Conservation (phyloP, 2,797 vertebrate genomes). For the Neomorphus geoffroyi region DNA sequence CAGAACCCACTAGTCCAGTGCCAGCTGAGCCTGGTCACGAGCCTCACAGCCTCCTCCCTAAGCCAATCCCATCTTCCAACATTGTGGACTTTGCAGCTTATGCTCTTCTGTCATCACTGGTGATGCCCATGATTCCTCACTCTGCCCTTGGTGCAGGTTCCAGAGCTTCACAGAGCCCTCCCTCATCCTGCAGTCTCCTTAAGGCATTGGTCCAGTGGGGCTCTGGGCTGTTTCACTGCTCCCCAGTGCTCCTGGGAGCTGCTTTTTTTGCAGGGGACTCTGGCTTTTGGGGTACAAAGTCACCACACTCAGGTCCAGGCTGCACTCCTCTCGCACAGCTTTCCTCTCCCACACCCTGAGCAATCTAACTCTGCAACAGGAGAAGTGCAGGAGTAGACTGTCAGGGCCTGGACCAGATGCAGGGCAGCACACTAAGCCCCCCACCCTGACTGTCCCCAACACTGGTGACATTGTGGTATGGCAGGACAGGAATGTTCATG, state of each 20-base stretch:
- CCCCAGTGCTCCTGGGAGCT: background rate
- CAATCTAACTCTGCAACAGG: background rate
- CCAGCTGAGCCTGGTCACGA: background rate
- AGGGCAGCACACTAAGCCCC: background rate
- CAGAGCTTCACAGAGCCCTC: background rate
- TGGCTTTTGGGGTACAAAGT: background rate
- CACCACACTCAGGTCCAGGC: background rate
- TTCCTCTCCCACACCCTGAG: background rate
- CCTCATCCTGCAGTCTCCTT: background rate
- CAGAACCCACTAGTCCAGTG: background rate
- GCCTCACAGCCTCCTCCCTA: background rate
- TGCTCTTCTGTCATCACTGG: rapidly evolving
- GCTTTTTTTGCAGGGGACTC: background rate
- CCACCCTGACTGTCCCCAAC: background rate
- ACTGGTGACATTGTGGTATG: background rate
- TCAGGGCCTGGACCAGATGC: background rate
- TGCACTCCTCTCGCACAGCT: background rate
- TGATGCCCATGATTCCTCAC: background rate
- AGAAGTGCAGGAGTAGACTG: background rate
- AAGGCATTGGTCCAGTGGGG: rapidly evolving
- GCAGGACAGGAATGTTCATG: rapidly evolving
- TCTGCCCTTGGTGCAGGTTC: no score
- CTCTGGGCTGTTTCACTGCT: background rate
- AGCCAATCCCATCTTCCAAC: background rate
- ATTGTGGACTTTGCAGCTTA: background rate